Conservation (phyloP, 2,888 invertebrate species). For the Actias luna region DNA sequence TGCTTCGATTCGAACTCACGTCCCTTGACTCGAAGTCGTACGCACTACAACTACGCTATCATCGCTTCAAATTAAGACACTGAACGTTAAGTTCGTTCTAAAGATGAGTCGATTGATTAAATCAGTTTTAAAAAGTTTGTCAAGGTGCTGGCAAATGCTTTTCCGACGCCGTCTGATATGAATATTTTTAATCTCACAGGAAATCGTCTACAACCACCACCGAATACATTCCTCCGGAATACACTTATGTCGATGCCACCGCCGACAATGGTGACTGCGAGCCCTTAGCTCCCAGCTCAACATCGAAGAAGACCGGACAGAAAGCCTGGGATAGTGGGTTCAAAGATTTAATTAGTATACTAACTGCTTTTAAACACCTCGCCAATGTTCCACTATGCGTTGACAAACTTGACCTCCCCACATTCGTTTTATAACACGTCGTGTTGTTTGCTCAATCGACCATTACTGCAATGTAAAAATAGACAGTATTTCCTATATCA, state of each 20-base stretch:
- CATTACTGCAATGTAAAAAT: no score
- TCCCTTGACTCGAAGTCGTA: no score
- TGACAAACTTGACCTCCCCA: no score
- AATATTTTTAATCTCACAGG: slow-evolving; percentile 15
- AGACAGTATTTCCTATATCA: no score
- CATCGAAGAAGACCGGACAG: slow-evolving; percentile 36
- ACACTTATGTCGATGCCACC: slow-evolving; percentile 32
- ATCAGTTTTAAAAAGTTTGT: background rate
- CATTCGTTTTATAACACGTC: no score
- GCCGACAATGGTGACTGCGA: slow-evolving; percentile 25
- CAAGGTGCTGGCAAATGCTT: background rate
- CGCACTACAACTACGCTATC: no score
- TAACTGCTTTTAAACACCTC: background rate
- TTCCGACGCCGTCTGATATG: background rate
- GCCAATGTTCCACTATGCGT: background rate
- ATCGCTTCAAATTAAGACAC: no score
- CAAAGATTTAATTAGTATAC: background rate
- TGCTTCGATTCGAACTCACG: no score
- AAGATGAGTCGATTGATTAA: background rate
- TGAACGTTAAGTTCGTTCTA: no score
- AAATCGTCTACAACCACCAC: slow-evolving; percentile 31
- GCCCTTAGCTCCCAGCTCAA: slow-evolving; percentile 28
- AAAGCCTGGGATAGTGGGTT: slow-evolving; percentile 51
- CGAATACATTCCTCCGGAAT: slow-evolving; percentile 35
- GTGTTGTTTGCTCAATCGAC: no score